Evolutionary conservation across 2,113 vertebrate species (phyloP).

Genomic region (Abramis brama): DNA sequence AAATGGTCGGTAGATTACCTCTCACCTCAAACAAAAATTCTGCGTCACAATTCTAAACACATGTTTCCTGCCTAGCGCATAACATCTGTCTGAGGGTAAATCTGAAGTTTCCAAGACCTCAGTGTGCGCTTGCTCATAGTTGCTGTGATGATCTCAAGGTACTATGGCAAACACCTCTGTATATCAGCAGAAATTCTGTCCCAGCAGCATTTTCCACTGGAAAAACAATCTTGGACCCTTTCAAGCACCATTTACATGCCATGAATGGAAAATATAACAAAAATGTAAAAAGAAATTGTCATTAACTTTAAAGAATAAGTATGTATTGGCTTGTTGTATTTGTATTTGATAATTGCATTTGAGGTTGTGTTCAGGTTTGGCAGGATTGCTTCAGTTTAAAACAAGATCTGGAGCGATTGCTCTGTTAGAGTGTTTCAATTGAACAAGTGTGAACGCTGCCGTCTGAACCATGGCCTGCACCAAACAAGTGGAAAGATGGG

Average conservation of each 20-base stretch:
- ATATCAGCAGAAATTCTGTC: not conserved
- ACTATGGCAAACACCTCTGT: not conserved
- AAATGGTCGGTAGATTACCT: not conserved
- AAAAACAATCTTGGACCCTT: not conserved
- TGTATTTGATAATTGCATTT: too few species aligned
- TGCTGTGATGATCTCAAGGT: not conserved
- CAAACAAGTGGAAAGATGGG: too few species aligned
- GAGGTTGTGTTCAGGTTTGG: too few species aligned
- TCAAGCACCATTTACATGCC: not conserved
- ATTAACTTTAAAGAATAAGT: not conserved
- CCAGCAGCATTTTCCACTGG: not conserved
- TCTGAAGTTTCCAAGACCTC: conserved; percentile 16
- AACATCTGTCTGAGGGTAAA: conserved; percentile 19
- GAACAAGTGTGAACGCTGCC: too few species aligned
- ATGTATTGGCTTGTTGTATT: not conserved
- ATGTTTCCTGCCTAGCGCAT: not conserved
- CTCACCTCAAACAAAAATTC: not conserved
- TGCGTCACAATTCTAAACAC: not conserved
- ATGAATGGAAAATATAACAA: not conserved
- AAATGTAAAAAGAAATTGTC: not conserved
- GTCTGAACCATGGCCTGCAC: too few species aligned
- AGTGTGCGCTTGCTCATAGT: not conserved
- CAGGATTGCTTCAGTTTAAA: too few species aligned
- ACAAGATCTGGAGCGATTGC: too few species aligned
- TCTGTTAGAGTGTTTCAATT: too few species aligned